Percentiles rank a stretch among this genome's conserved stretches.
Conservation (phyloP, 2,888 invertebrate species). For the Plagodis dolabraria region DNA sequence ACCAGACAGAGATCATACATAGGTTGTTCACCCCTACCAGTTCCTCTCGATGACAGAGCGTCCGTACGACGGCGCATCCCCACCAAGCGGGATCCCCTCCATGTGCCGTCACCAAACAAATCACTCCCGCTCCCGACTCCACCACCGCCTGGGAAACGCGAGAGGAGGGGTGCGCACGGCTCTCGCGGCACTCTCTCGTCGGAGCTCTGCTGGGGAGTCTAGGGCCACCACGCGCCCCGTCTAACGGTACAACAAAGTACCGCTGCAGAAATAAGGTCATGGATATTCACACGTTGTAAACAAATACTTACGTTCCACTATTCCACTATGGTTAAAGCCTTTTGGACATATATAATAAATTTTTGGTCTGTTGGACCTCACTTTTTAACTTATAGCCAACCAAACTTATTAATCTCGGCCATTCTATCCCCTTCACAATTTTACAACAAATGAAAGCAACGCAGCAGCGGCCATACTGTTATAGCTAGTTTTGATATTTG, state of each 20-base stretch:
- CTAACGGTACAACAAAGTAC: constrained; percentile 79
- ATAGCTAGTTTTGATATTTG: constrained; percentile 53
- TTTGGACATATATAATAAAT: constrained; percentile 20
- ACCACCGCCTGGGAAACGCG: constrained; percentile 74
- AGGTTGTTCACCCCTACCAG: constrained; percentile 84
- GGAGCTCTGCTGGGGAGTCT: constrained; percentile 55
- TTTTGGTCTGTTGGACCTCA: constrained; percentile 29
- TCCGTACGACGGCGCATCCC: constrained; percentile 68
- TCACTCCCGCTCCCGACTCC: constrained; percentile 84
- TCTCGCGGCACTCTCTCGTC: constrained; percentile 64
- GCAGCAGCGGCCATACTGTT: constrained; percentile 69
- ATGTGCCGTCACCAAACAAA: constrained; percentile 79
- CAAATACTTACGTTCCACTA: constrained; percentile 47
- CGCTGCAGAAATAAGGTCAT: constrained; percentile 81
- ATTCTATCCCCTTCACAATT: constrained; percentile 57
- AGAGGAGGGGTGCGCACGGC: constrained; percentile 80
- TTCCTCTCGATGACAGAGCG: constrained; percentile 71
- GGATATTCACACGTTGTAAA: constrained; percentile 70
- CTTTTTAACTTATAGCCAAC: constrained; percentile 33
- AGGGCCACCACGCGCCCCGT: constrained; percentile 67
- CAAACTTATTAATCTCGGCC: constrained; percentile 28
- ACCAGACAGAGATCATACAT: constrained; percentile 61
- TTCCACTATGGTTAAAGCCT: constrained; percentile 53
- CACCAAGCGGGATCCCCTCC: constrained; percentile 85
- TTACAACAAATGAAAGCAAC: constrained; percentile 55